Percentiles rank a stretch among this genome's conserved stretches.
Evolutionary conservation across 2,888 invertebrate genomes (phyloP).

Genomic region (Clistopyga incitator): DNA sequence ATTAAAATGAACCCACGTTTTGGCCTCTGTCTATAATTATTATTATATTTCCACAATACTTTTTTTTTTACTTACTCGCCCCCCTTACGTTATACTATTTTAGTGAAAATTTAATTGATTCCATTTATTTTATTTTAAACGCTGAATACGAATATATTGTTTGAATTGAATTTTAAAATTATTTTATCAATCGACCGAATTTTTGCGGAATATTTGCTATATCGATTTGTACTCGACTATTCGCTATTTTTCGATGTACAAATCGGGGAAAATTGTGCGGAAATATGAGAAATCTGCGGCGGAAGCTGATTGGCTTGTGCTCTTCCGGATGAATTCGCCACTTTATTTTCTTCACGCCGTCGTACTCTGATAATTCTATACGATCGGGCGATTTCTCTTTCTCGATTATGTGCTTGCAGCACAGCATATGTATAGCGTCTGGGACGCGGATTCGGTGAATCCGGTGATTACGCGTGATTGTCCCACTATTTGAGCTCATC

Average conservation of each 20-base stretch:
- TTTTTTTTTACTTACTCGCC: no score
- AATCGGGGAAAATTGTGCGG: background rate
- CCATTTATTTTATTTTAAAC: no score
- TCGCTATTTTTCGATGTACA: background rate
- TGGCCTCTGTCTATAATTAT: no score
- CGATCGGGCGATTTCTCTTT: constrained; percentile 45
- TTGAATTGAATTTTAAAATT: no score
- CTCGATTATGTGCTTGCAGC: constrained; percentile 14
- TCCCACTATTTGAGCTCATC: background rate
- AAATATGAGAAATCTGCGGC: background rate
- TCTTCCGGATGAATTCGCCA: constrained; percentile 18
- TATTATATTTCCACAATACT: no score
- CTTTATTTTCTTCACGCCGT: constrained; percentile 17
- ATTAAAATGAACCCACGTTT: no score
- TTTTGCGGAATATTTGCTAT: background rate
- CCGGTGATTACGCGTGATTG: constrained; percentile 5
- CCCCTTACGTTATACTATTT: no score
- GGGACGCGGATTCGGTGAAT: constrained; percentile 18
- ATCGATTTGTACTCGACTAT: background rate
- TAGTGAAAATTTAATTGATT: no score
- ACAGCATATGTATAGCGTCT: background rate
- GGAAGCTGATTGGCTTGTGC: background rate
- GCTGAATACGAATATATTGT: no score
- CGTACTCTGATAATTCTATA: constrained; percentile 41
- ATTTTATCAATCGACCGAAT: background rate